Conservation (phyloP, 1,140 invertebrate species). For the Epicauta chinensis region DNA sequence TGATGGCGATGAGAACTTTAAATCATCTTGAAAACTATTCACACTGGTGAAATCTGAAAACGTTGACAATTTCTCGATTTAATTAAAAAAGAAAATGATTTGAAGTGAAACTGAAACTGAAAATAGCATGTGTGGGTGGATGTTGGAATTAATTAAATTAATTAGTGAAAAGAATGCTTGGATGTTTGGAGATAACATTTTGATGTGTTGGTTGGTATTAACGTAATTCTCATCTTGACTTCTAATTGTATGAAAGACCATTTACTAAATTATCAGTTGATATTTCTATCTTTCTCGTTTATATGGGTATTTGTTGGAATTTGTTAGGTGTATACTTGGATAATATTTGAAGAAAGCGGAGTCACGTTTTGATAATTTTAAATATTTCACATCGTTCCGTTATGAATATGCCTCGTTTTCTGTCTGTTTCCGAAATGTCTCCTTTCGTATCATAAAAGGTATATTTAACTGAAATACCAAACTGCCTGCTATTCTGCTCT, state of each 20-base stretch:
- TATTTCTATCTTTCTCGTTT: too few species aligned
- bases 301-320: too few species aligned
- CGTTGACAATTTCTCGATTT: constrained; percentile 1
- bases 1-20: constrained; percentile 46
- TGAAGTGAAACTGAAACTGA: not conserved
- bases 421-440: constrained; percentile 6
- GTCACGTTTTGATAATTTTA: not conserved
- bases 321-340: too few species aligned
- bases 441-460: not conserved
- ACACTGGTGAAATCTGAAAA: constrained; percentile 48
- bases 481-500: too few species aligned
- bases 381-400: constrained; percentile 12
- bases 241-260: constrained; percentile 7
- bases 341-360: too few species aligned
- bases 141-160: not conserved
- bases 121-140: too few species aligned
- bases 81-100: too few species aligned
- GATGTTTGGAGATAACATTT: too few species aligned
- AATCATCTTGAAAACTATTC: constrained; percentile 47
- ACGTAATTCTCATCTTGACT: not conserved
- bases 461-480: too few species aligned
- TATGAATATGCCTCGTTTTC: constrained; percentile 19
- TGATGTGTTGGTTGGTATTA: too few species aligned
- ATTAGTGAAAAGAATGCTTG: too few species aligned
- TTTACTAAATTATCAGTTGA: constrained; percentile 6